These are phyloP conservation scores for Caerostris darwini DNA, from an alignment of 1,140 invertebrate genomes.

Conservation along the genomic window DNA sequence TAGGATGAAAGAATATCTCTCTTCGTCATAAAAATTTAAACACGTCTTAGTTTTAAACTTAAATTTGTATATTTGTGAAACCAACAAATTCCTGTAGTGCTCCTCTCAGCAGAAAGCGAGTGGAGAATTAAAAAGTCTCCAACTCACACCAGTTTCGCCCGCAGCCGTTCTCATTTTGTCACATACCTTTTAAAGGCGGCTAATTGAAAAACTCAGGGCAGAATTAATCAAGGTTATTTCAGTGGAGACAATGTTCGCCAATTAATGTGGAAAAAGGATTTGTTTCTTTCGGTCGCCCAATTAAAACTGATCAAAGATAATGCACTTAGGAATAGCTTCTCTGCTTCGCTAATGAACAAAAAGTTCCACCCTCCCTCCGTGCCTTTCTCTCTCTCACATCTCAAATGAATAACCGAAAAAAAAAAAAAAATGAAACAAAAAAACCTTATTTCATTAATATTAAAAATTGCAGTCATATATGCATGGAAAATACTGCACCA, in stretches of 20 bases:
- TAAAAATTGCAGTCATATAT: constrained; percentile 77
- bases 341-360: constrained; percentile 75
- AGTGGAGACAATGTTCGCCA: constrained; percentile 77
- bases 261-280: constrained; percentile 77
- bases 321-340: constrained; percentile 75
- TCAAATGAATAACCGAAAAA: constrained; percentile 71
- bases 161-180: neutral
- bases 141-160: constrained; percentile 24
- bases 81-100: too few relatives aligned
- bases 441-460: constrained; percentile 73
- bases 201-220: constrained; percentile 76
- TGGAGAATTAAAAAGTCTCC: neutral
- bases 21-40: too few relatives aligned
- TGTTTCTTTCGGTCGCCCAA: constrained; percentile 74
- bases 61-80: too few relatives aligned
- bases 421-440: constrained; percentile 46
- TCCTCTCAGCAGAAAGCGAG: neutral
- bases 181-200: constrained; percentile 74
- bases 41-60: too few relatives aligned
- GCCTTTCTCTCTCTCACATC: constrained; percentile 39
- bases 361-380: neutral
- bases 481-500: constrained; percentile 67
- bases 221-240: constrained; percentile 77
- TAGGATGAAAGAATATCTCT: too few relatives aligned
- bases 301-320: constrained; percentile 78